phyloP scores from a whole-genome alignment of 1,140 invertebrate species.

The Alviniconcha marisindica region DNA sequence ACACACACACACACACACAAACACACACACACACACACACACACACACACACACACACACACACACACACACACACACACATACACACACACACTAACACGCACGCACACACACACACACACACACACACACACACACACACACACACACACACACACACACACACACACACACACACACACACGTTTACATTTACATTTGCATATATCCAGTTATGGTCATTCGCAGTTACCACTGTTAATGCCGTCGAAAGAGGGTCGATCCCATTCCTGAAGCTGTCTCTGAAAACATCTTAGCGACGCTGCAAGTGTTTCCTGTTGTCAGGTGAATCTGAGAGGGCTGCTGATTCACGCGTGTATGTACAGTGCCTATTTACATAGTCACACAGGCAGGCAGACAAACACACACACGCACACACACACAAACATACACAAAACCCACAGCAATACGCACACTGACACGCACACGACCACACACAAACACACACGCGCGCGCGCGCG shows the following conservation, averaged over 20 bases:
- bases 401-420: too few relatives aligned
- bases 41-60: constrained; percentile 7
- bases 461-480: too few relatives aligned
- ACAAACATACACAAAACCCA: too few relatives aligned
- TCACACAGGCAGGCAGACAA: too few relatives aligned
- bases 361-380: too few relatives aligned
- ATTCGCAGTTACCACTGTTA: not conserved
- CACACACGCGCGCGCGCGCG: too few relatives aligned
- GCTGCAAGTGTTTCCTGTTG: not conserved
- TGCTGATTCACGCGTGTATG: too few relatives aligned
- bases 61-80: constrained; percentile 8
- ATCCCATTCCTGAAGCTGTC: not conserved
- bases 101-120: not conserved
- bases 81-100: not conserved
- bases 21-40: constrained; percentile 17
- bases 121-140: not conserved
- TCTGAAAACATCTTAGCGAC: not conserved
- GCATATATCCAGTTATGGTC: not conserved
- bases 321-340: too few relatives aligned
- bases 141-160: constrained; percentile 3
- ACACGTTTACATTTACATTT: not conserved
- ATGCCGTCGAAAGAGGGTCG: not conserved
- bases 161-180: constrained; percentile 17
- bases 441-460: too few relatives aligned
- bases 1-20: not conserved